A percentile compares a stretch with the other conserved stretches of the same genome.
phyloP scores from a whole-genome alignment of 2,113 vertebrate genomes.

The Girardinichthys multiradiatus region DNA sequence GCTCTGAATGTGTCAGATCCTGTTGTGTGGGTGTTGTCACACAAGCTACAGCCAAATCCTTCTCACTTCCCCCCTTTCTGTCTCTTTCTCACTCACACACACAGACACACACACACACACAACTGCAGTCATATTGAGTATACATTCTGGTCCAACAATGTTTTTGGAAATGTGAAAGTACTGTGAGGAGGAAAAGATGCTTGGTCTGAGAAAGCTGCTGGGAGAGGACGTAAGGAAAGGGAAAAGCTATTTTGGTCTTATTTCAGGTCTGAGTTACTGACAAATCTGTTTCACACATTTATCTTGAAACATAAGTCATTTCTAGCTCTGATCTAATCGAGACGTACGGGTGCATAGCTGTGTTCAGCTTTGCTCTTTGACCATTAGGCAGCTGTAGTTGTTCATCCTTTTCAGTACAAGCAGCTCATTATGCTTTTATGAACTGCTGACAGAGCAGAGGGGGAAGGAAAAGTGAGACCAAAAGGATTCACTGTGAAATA shows the following conservation, averaged over 20 bases:
- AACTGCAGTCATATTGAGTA: constrained; percentile 39
- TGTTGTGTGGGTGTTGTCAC: constrained; percentile 59
- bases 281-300: constrained; percentile 10
- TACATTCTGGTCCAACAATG: constrained; percentile 45
- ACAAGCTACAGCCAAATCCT: constrained; percentile 36
- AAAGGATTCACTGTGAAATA: constrained; percentile 7
- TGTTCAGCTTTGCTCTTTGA: constrained; percentile 37
- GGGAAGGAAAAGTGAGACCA: constrained; percentile 27
- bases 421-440: constrained; percentile 67
- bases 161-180: constrained; percentile 30
- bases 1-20: constrained; percentile 57
- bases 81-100: too few relatives aligned
- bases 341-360: constrained; percentile 10
- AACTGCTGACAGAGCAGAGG: constrained; percentile 59
- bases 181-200: not conserved
- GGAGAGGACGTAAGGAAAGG: not conserved
- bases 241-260: constrained; percentile 20
- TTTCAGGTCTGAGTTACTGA: constrained; percentile 22
- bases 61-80: not conserved
- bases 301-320: not conserved
- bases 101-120: constrained; percentile 9
- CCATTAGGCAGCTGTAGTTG: constrained; percentile 56
- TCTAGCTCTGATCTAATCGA: not conserved
- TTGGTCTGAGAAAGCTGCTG: constrained; percentile 1
- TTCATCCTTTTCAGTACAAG: constrained; percentile 56